Evolutionary conservation across 2,888 invertebrate genomes (phyloP).

Genomic region (Bruchidius siliquastri): DNA sequence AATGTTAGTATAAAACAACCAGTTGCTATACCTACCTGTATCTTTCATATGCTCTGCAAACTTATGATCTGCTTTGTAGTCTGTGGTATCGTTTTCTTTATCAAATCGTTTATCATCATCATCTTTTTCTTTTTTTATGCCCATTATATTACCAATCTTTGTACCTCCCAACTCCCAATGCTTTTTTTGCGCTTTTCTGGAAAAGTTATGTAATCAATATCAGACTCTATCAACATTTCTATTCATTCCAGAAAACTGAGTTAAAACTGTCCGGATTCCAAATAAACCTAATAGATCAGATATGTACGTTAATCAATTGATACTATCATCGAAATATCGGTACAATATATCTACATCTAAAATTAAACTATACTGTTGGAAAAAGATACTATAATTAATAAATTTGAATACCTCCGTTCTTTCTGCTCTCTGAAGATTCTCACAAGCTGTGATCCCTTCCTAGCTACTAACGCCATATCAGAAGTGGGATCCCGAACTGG

Average conservation of each 20-base stretch:
- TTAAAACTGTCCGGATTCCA: too few relatives aligned
- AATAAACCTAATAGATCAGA: too few relatives aligned
- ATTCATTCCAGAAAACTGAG: too few relatives aligned
- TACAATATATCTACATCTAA: too few relatives aligned
- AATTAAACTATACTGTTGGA: too few relatives aligned
- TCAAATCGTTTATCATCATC: conserved; percentile 64
- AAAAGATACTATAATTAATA: too few relatives aligned
- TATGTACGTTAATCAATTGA: too few relatives aligned
- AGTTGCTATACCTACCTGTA: conserved; percentile 41
- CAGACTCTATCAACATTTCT: too few relatives aligned
- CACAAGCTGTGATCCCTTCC: conserved; percentile 91
- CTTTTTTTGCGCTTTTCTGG: conserved; percentile 88
- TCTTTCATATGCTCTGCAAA: conserved; percentile 92
- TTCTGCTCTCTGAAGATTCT: conserved; percentile 91
- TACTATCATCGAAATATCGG: too few relatives aligned
- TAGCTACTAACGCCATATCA: conserved; percentile 93
- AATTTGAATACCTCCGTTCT: conserved; percentile 67
- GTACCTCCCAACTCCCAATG: conserved; percentile 99
- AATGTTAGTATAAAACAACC: neutral
- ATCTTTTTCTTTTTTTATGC: conserved; percentile 78
- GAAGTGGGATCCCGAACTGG: conserved; percentile 94
- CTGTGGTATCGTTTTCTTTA: conserved; percentile 67
- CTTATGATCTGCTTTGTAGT: conserved; percentile 90
- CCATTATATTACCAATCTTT: conserved; percentile 94
- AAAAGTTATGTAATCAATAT: too few relatives aligned